These are phyloP conservation scores for Syngnathus acus DNA, from an alignment of 2,797 vertebrate species.

Conservation along the genomic window DNA sequence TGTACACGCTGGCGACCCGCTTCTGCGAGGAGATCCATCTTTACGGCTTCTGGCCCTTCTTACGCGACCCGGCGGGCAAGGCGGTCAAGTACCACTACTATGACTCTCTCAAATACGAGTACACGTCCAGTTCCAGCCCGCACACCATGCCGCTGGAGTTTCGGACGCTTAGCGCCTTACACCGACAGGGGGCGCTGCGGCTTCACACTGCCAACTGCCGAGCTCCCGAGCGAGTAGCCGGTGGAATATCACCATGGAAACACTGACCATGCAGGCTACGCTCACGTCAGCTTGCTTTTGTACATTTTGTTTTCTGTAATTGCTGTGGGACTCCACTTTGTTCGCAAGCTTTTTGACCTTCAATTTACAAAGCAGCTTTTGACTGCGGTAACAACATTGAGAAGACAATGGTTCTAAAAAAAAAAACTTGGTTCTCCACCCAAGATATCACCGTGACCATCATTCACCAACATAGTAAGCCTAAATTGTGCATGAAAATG, in stretches of 20 bases:
- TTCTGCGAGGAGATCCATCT: constrained; percentile 96
- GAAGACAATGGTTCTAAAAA: background rate
- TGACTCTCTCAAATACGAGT: constrained; percentile 86
- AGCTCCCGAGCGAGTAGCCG: constrained; percentile 15
- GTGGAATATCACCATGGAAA: constrained; percentile 18
- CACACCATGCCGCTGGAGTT: constrained; percentile 98
- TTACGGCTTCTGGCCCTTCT: constrained; percentile 96
- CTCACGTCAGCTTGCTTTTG: constrained; percentile 28
- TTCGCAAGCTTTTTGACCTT: background rate
- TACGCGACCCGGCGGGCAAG: constrained; percentile 75
- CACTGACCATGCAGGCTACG: constrained; percentile 6
- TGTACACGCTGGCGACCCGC: constrained; percentile 97
- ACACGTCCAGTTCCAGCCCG: constrained; percentile 88
- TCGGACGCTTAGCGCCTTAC: constrained; percentile 84
- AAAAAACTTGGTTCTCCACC: background rate
- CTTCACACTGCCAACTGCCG: constrained; percentile 83
- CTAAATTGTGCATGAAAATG: too few relatives aligned
- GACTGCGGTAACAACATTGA: background rate
- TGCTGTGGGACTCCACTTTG: constrained; percentile 3
- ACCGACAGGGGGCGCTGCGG: constrained; percentile 88
- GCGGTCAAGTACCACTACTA: constrained; percentile 97
- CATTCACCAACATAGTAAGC: too few relatives aligned
- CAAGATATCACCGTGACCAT: too few relatives aligned
- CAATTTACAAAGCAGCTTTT: background rate
- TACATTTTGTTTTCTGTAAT: constrained; percentile 26